phyloP scores from a whole-genome alignment of 1,140 invertebrate genomes.

The Paramacrobiotus metropolitanus region DNA sequence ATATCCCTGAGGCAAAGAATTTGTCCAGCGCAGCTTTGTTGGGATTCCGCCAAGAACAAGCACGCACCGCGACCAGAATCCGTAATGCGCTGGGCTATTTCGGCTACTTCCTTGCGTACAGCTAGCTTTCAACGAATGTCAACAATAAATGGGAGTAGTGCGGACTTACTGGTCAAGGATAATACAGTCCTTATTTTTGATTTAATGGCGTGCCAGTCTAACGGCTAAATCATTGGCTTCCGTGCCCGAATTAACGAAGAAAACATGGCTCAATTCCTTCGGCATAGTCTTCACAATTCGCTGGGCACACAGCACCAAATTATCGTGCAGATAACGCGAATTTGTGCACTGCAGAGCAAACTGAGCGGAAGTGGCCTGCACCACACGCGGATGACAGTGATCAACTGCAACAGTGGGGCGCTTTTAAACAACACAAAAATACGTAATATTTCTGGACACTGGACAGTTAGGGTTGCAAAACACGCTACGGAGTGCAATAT shows the following conservation, averaged over 20 bases:
- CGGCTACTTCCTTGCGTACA: conserved; percentile 68
- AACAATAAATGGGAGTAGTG: conserved; percentile 36
- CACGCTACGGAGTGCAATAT: conserved; percentile 32
- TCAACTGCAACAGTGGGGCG: conserved; percentile 72
- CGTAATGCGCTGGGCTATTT: conserved; percentile 35
- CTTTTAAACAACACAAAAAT: no score
- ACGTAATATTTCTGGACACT: conserved; percentile 72
- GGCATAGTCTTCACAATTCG: conserved; percentile 52
- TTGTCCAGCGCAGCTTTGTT: conserved; percentile 92
- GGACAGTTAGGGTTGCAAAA: conserved; percentile 50
- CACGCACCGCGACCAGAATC: conserved; percentile 36
- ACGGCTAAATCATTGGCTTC: conserved; percentile 95
- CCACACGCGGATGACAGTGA: conserved; percentile 82
- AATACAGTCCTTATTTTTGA: conserved; percentile 64
- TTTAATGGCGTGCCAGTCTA: conserved; percentile 62
- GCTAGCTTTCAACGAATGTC: conserved; percentile 53
- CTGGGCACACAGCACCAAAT: conserved; percentile 69
- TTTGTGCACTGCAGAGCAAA: conserved; percentile 76
- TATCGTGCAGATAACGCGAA: conserved; percentile 80
- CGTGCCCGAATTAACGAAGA: conserved; percentile 89
- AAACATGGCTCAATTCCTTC: conserved; percentile 51
- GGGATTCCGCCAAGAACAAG: conserved; percentile 77
- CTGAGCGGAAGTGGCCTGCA: conserved; percentile 59
- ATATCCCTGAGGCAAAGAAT: conserved; percentile 74
- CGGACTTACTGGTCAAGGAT: conserved; percentile 90